phyloP scores from a whole-genome alignment of 2,888 invertebrate species.

The Pristionchus entomophagus region DNA sequence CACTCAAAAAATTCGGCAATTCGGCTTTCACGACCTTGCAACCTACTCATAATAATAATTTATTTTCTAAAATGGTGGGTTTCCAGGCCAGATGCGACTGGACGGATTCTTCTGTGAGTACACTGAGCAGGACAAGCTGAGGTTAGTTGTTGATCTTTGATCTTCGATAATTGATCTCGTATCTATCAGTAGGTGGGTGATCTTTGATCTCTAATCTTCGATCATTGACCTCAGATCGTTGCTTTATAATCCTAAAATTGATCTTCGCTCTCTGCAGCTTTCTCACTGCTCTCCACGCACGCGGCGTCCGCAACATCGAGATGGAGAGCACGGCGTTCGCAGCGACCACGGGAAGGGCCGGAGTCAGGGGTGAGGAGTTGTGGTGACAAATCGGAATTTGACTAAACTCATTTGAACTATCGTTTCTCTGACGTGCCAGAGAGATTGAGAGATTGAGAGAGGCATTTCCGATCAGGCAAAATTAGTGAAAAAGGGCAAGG shows the following conservation, averaged over 20 bases:
- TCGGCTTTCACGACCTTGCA: too few species aligned
- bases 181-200: neutral
- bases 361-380: conserved; percentile 55
- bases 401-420: neutral
- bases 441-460: too few species aligned
- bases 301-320: conserved; percentile 93
- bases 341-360: conserved; percentile 91
- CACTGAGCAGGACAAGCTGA: conserved; percentile 87
- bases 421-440: too few species aligned
- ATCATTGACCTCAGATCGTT: neutral
- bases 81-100: conserved; percentile 89
- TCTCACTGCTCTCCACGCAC: conserved; percentile 82
- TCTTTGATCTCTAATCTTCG: too few species aligned
- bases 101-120: conserved; percentile 98
- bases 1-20: too few species aligned
- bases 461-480: too few species aligned
- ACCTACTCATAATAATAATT: too few species aligned
- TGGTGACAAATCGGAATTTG: neutral
- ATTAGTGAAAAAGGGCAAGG: too few species aligned
- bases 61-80: neutral
- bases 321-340: conserved; percentile 93
- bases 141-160: conserved; percentile 1
- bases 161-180: neutral
- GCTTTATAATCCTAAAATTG: neutral
- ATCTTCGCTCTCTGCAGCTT: conserved; percentile 81